These are phyloP conservation scores for Regulus satrapa DNA, from an alignment of 2,113 vertebrate species.

Conservation along the genomic window DNA sequence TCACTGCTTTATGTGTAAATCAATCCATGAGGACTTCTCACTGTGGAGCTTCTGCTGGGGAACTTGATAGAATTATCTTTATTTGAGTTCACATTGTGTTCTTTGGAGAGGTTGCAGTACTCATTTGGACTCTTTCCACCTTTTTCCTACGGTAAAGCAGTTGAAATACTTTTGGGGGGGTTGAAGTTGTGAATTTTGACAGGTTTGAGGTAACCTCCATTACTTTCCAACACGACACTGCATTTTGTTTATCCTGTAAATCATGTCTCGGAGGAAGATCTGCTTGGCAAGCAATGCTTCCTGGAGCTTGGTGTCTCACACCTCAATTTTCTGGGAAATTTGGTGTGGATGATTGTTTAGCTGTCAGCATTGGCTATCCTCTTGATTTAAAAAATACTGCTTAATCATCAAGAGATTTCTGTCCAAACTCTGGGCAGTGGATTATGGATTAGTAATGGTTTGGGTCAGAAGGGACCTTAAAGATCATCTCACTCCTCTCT, in stretches of 20 bases:
- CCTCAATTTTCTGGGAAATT: not conserved
- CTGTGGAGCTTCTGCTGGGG: not conserved
- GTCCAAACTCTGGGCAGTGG: not conserved
- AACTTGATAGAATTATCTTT: not conserved
- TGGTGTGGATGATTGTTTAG: not conserved
- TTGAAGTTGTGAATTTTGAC: not conserved
- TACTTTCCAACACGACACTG: not conserved
- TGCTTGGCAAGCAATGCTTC: not conserved
- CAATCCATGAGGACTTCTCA: not conserved
- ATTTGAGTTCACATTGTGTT: not conserved
- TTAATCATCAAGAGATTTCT: not conserved
- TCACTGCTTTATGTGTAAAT: not conserved
- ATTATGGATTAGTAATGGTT: not conserved
- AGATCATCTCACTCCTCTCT: not conserved
- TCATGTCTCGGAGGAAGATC: rapidly evolving
- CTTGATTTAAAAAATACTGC: not conserved
- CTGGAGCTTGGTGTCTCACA: not conserved
- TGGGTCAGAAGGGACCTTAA: not conserved
- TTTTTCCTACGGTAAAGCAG: not conserved
- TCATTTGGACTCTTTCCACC: not conserved
- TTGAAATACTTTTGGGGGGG: not conserved
- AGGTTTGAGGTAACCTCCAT: not conserved
- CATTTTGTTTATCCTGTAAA: not conserved
- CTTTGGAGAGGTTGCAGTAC: not conserved
- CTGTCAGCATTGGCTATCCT: not conserved